Evolutionary conservation across 2,113 vertebrate genomes (phyloP).

Genomic region (Antechinus flavipes): DNA sequence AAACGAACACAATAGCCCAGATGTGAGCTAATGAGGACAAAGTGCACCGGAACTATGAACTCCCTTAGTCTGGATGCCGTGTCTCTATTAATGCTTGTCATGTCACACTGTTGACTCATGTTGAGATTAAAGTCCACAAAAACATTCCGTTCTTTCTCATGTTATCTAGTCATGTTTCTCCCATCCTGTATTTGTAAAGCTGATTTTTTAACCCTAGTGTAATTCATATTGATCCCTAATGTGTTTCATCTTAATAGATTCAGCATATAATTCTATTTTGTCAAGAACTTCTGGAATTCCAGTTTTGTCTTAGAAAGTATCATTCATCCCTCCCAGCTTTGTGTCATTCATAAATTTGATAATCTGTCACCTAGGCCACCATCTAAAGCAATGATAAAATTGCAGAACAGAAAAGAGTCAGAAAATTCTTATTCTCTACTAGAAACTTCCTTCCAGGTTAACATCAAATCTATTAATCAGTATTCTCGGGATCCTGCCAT

Average conservation of each 20-base stretch:
- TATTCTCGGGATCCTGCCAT: background rate
- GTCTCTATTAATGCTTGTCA: background rate
- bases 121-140: background rate
- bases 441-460: background rate
- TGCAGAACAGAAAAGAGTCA: background rate
- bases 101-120: background rate
- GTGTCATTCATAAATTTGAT: background rate
- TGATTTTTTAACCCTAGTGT: background rate
- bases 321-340: background rate
- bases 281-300: background rate
- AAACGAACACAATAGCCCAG: background rate
- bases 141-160: background rate
- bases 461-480: background rate
- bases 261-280: background rate
- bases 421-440: background rate
- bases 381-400: background rate
- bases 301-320: background rate
- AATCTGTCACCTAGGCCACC: background rate
- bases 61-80: background rate
- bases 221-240: background rate
- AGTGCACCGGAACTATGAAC: background rate
- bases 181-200: background rate
- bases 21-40: background rate
- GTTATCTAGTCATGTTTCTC: background rate
- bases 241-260: background rate